Percentiles rank a stretch among this genome's conserved stretches.
phyloP scores from a whole-genome alignment of 2,888 invertebrate genomes.

The Cerastoderma edule region DNA sequence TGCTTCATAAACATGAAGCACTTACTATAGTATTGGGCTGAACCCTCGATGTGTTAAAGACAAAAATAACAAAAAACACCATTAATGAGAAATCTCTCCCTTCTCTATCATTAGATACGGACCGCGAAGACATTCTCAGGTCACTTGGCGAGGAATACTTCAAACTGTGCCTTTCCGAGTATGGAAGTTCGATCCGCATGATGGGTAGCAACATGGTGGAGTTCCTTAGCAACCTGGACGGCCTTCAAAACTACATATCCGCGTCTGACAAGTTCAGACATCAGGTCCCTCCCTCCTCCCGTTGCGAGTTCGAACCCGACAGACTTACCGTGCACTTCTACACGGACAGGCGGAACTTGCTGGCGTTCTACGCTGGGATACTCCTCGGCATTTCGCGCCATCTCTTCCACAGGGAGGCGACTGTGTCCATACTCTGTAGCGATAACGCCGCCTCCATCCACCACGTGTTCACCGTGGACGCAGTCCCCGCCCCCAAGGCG shows the following conservation, averaged over 20 bases:
- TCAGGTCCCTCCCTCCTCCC: slow-evolving; percentile 90
- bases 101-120: no score
- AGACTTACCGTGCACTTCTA: slow-evolving; percentile 93
- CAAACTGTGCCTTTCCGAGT: slow-evolving; percentile 98
- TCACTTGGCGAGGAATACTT: slow-evolving; percentile 97
- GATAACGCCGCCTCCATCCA: slow-evolving; percentile 95
- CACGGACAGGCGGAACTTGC: slow-evolving; percentile 96
- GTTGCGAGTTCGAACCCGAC: slow-evolving; percentile 86
- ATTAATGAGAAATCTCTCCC: no score
- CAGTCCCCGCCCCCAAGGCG: no score
- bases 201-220: slow-evolving; percentile 97
- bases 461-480: slow-evolving; percentile 69
- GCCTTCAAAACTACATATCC: slow-evolving; percentile 95
- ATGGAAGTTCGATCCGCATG: slow-evolving; percentile 97
- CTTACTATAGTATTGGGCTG: no score
- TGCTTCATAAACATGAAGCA: no score
- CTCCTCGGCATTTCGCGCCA: slow-evolving; percentile 98
- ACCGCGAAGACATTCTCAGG: slow-evolving; percentile 90
- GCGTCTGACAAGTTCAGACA: slow-evolving; percentile 93
- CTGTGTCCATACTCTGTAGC: slow-evolving; percentile 92
- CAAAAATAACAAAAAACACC: no score
- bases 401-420: slow-evolving; percentile 95
- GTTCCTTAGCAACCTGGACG: slow-evolving; percentile 97
- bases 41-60: no score
- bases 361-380: slow-evolving; percentile 98